Evolutionary conservation across 2,888 invertebrate species (phyloP).

Genomic region (Amiota mariae): DNA sequence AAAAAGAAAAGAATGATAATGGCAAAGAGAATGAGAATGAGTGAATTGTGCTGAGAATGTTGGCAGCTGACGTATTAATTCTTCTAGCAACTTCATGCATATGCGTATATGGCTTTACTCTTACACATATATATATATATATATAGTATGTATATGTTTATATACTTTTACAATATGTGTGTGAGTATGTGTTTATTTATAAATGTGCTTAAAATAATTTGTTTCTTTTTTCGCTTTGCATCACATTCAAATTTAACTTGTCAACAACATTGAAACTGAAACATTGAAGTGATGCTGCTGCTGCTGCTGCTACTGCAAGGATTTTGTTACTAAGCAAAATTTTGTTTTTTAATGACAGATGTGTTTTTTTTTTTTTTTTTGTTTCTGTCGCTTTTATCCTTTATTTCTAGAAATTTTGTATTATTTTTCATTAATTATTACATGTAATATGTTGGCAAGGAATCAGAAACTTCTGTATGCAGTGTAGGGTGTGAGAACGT

Average conservation of each 20-base stretch:
- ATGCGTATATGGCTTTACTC: too few relatives aligned
- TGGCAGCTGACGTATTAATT: conserved; percentile 15
- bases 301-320: neutral
- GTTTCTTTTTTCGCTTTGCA: neutral
- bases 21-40: neutral
- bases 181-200: neutral
- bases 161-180: neutral
- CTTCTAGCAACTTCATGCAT: neutral
- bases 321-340: neutral
- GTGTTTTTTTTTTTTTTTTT: neutral
- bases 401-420: too few relatives aligned
- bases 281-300: neutral
- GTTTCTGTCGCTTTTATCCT: neutral
- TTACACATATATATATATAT: neutral
- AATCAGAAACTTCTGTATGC: too few relatives aligned
- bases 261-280: neutral
- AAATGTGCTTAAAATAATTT: conserved; percentile 1
- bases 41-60: neutral
- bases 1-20: neutral
- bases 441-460: too few relatives aligned
- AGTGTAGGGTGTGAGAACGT: too few relatives aligned
- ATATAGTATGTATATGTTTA: neutral
- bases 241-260: conserved; percentile 3
- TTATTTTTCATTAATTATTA: too few relatives aligned
- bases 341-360: neutral